Evolutionary conservation across 92 coral and sea anemone genomes (phyloP).

Genomic region (Paragorgia papillata): DNA sequence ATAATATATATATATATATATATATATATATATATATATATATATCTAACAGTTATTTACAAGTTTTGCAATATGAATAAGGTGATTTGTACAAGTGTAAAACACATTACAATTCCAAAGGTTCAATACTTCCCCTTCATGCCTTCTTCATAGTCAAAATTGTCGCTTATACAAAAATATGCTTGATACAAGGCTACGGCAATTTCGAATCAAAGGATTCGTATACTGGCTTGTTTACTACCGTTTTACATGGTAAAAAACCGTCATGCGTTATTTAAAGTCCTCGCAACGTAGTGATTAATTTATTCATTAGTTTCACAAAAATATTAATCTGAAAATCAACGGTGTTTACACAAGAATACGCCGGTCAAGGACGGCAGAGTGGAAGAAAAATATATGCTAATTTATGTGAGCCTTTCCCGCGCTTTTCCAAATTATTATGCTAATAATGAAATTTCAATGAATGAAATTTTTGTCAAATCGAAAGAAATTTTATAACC

Average conservation of each 20-base stretch:
- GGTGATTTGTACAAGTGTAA: too few relatives aligned
- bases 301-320: constrained; percentile 2
- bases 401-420: constrained; percentile 83
- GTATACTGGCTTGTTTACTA: not conserved
- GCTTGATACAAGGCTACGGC: constrained; percentile 48
- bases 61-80: not conserved
- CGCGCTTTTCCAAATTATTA: constrained; percentile 74
- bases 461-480: not conserved
- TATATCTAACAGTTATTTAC: not conserved
- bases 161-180: too few relatives aligned
- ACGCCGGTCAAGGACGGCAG: not conserved
- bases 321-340: constrained; percentile 17
- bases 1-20: too few relatives aligned
- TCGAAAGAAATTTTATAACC: not conserved
- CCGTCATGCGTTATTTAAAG: not conserved
- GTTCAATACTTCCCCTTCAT: not conserved
- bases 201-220: constrained; percentile 17
- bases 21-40: not conserved
- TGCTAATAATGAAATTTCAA: constrained; percentile 26
- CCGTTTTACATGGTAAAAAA: constrained; percentile 43
- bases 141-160: too few relatives aligned
- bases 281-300: too few relatives aligned
- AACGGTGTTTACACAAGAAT: not conserved
- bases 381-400: constrained; percentile 60
- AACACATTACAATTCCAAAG: not conserved